Base-by-base conservation (phyloP, 2,797 vertebrate genomes). In the Dendrocincla tyrannina region DNA sequence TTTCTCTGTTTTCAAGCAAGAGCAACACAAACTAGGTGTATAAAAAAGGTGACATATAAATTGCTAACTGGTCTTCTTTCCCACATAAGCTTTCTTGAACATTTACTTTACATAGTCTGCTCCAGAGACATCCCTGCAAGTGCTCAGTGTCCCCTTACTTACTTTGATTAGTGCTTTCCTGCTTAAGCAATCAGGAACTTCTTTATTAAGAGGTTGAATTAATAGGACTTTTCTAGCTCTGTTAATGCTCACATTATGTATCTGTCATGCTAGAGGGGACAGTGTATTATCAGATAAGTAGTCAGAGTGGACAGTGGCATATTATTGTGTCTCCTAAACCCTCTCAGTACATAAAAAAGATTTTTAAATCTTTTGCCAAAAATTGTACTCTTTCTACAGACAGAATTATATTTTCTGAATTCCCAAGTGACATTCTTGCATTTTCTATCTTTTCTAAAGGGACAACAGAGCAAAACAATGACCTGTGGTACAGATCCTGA, bases 21-120 rank as follows among this genome's bases (percentile, higher is more conserved):
- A 46, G 28, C 39, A 66, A 44, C 37, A 25, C 23, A 60, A 85
- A 64, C 8, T n/a, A n/a, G 17, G n/a, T 37, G 17, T 49, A 25
- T 14, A 7, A 68, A 68, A 56, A 33, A 15, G 32, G 25, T 52
- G 46, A 32, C 0, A 0, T 23, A 5, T 1, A 53, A 41, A 37
- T 66, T 69, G 25, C 44, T 83, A 44, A 41, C 30, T 76, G 64
- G 44, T 88, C 33, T 4, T 58, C 15, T 56, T 80, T 80, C 53
- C 49, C 27, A 4, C 10, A 4, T 4, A 70, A 58, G 10, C 22
- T 74, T 67, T 44, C 50, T 77, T 52, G 64, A 63, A 77, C 20
- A 2, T 67, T 67, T 75, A 24, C 52, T 56, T 76, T 39, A 17
- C 10, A 3, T 17, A 24, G 14, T 28, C 32, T 63, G n/a, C 19